These are phyloP conservation scores for Xestia rhomboidea DNA, from an alignment of 2,888 invertebrate genomes.

Conservation along the genomic window DNA sequence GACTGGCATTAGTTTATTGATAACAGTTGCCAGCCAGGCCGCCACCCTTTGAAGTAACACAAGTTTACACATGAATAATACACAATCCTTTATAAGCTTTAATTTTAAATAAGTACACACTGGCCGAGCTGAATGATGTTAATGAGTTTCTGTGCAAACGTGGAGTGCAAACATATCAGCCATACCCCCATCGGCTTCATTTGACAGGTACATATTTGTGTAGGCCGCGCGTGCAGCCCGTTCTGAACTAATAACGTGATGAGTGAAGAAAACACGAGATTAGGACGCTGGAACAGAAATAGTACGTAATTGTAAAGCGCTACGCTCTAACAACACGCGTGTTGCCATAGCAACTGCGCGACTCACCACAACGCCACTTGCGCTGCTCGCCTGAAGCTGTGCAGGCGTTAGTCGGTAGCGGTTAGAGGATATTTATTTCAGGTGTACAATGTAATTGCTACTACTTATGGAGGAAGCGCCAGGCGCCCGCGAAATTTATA, in stretches of 20 bases:
- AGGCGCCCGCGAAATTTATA: too few species aligned
- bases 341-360: neutral
- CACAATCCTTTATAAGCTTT: slow-evolving; percentile 13
- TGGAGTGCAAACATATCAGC: slow-evolving; percentile 26
- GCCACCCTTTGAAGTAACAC: neutral
- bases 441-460: too few species aligned
- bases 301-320: neutral
- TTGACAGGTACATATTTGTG: slow-evolving; percentile 24
- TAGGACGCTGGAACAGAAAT: neutral
- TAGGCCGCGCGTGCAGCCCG: neutral
- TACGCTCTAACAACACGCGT: neutral
- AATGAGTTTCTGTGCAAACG: slow-evolving; percentile 38
- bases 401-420: neutral
- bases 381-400: neutral
- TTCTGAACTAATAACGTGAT: neutral
- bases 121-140: slow-evolving; percentile 6
- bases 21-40: neutral
- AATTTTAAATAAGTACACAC: slow-evolving; percentile 43
- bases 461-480: too few species aligned
- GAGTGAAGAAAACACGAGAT: neutral
- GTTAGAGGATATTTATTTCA: neutral
- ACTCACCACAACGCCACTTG: neutral
- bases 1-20: slow-evolving; percentile 12
- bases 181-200: neutral
- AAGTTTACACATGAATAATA: slow-evolving; percentile 26